phyloP scores from a whole-genome alignment of 2,888 invertebrate species.

The Eupithecia inturbata region DNA sequence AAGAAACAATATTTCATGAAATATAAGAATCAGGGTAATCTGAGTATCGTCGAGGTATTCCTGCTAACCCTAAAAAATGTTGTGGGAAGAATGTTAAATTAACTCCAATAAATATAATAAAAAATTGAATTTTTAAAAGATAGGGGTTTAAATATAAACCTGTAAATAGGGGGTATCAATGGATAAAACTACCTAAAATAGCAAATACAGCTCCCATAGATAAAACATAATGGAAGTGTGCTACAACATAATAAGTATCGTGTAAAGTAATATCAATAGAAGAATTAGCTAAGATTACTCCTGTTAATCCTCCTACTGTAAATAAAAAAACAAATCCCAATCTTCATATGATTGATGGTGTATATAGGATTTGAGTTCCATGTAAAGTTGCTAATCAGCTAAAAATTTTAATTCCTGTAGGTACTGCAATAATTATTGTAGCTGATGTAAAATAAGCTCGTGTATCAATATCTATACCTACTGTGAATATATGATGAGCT shows the following conservation, averaged over 20 bases:
- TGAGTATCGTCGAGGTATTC: constrained; percentile 90
- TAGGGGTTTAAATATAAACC: constrained; percentile 84
- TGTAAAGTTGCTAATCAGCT: constrained; percentile 88
- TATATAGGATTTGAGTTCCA: constrained; percentile 85
- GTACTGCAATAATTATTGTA: constrained; percentile 94
- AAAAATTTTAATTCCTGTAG: constrained; percentile 93
- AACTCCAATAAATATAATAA: constrained; percentile 89
- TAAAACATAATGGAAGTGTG: constrained; percentile 92
- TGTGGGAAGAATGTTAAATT: constrained; percentile 93
- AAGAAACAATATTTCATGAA: constrained; percentile 87
- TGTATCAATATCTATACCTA: constrained; percentile 92
- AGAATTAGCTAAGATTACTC: constrained; percentile 88
- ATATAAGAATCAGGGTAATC: constrained; percentile 88
- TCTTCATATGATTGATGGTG: constrained; percentile 86
- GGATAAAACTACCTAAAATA: constrained; percentile 89
- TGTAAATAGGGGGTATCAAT: constrained; percentile 88
- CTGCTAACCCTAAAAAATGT: constrained; percentile 85
- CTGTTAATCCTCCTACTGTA: constrained; percentile 89
- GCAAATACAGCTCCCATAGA: constrained; percentile 92
- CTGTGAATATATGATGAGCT: constrained; percentile 94
- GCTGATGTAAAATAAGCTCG: constrained; percentile 93
- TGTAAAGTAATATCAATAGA: constrained; percentile 90
- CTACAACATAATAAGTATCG: constrained; percentile 94
- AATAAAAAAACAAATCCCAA: constrained; percentile 91
- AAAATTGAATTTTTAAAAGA: constrained; percentile 88